Evolutionary conservation across 2,797 vertebrate species (phyloP).

Genomic region (Clamator glandarius): DNA sequence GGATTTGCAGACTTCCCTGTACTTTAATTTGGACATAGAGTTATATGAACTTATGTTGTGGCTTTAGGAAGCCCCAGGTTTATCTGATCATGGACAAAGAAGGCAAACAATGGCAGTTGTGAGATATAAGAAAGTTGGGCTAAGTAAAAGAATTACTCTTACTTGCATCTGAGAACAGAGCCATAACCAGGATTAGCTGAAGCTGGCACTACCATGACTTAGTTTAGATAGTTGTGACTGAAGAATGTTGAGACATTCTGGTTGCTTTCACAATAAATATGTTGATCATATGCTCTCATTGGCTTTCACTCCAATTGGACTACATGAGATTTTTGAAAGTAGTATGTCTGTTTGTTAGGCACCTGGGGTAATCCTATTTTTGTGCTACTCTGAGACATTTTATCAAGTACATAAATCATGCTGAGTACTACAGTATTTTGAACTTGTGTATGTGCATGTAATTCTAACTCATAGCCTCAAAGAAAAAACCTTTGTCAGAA

Average conservation of each 20-base stretch:
- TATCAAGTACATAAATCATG: slow-evolving; percentile 40
- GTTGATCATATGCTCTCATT: slow-evolving; percentile 51
- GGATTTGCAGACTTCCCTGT: background rate
- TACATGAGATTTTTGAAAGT: slow-evolving; percentile 25
- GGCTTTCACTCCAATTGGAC: slow-evolving; percentile 35
- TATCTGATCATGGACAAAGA: background rate
- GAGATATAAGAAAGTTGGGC: background rate
- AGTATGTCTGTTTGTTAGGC: slow-evolving; percentile 8
- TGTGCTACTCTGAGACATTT: slow-evolving; percentile 41
- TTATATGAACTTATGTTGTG: background rate
- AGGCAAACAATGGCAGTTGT: background rate
- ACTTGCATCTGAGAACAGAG: background rate
- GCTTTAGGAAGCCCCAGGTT: background rate
- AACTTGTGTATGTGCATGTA: background rate
- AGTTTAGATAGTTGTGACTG: slow-evolving; percentile 34
- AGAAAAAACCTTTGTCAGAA: slow-evolving; percentile 47
- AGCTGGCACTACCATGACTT: background rate
- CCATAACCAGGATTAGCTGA: background rate
- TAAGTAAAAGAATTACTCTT: background rate
- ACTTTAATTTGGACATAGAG: background rate
- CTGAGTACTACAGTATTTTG: slow-evolving; percentile 32
- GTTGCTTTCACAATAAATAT: slow-evolving; percentile 61
- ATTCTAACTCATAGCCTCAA: slow-evolving; percentile 29
- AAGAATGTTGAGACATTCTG: slow-evolving; percentile 50
- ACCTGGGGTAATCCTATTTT: slow-evolving; percentile 50